Evolutionary conservation across 2,888 invertebrate species (phyloP), one percentile per base, ranked within the genome.

Genomic region (Empis stercorea): DNA sequence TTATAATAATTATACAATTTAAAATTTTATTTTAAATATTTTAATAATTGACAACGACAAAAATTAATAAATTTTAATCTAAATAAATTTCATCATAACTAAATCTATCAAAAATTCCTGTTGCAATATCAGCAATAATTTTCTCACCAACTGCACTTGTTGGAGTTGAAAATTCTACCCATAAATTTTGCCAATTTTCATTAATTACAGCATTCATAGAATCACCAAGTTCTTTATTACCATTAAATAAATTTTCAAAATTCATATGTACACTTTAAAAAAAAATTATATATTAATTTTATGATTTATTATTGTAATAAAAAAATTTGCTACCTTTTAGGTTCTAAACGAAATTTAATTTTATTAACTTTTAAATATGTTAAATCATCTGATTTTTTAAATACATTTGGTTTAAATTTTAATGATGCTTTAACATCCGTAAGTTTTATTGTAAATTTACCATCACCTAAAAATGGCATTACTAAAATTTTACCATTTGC

Each of bases 111-210:
- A 34, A n/a, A 2, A 34, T n/a, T 34, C n/a, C 15, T 2, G 15
- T 10, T 5, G 14, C 10, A 17, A 38, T 6, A 16, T 38, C 11
- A 2, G 10, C 17, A 10, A 15, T 17, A 16, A 38, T 38, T 16
- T 16, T 56, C 32, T 63, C 65, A 10, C 63, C 56, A 30, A 66
- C 64, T 42, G 63, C 62, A 51, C 65, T 64, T 9, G 66, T 51
- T 10, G 64, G 61, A 3, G 65, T 62, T 45, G 65, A 63, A 50
- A 66, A 50, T 50, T 73, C 73, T 7, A 53, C 54, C 60, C 71
- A 66, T n/a, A 73, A 68, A 30, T 68, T 66, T 32, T 52, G 43
- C 71, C 72, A 73, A 55, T 73, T 73, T 51, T 72, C 65, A 48
- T 66, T 66, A 14, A 66, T 52, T 48, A 66, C 64, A 46, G 56